Evolutionary conservation across 2,888 invertebrate species (phyloP).

Genomic region (Chydorus sphaericus): DNA sequence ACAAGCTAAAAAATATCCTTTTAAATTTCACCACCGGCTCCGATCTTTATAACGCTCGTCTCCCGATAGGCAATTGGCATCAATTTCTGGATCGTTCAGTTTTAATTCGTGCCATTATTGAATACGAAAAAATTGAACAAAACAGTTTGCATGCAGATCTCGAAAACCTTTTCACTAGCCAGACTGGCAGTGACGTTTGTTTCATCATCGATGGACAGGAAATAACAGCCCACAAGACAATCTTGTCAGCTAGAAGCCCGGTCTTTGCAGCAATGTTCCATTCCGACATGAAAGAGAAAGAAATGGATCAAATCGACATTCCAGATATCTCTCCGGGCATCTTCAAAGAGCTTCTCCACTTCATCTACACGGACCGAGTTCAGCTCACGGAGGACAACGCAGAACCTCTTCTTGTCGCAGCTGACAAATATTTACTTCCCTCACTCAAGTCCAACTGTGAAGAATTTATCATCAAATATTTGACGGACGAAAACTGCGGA

Average conservation of each 20-base stretch:
- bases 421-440: no score
- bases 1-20: no score
- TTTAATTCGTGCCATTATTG: no score
- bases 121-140: no score
- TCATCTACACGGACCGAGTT: not conserved
- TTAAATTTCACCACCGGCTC: no score
- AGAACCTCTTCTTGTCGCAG: not conserved
- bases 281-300: not conserved
- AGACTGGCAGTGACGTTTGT: not conserved
- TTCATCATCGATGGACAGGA: not conserved
- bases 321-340: not conserved
- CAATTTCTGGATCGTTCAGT: no score
- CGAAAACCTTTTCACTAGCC: not conserved
- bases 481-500: not conserved
- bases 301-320: not conserved
- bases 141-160: no score
- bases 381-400: not conserved
- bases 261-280: not conserved
- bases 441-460: no score
- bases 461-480: no score
- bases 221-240: not conserved
- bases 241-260: not conserved
- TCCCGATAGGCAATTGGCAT: no score
- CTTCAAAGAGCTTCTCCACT: not conserved
- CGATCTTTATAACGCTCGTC: no score